Evolutionary conservation across 1,140 invertebrate genomes (phyloP).

Genomic region (Diabrotica undecimpunctata): DNA sequence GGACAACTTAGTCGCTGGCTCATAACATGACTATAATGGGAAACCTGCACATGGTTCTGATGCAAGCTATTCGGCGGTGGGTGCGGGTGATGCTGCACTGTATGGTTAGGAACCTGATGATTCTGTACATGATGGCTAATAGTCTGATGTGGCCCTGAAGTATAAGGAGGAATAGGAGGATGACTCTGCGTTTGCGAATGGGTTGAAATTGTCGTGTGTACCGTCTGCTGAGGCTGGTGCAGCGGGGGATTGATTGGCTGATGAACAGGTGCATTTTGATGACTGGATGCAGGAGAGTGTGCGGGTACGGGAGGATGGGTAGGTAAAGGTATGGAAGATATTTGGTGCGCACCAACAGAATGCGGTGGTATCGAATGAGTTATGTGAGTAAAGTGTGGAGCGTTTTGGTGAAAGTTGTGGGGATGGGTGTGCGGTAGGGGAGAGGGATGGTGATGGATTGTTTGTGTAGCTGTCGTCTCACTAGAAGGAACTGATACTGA

Average conservation of each 20-base stretch:
- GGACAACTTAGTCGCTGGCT: conserved; percentile 23
- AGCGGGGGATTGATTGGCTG: not conserved
- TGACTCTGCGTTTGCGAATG: not conserved
- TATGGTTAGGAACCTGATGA: not conserved
- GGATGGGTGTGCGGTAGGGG: conserved; percentile 22
- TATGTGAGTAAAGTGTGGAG: not conserved
- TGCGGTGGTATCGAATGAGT: not conserved
- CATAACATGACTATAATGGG: conserved; percentile 23
- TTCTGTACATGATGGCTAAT: not conserved
- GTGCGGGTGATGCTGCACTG: conserved; percentile 11
- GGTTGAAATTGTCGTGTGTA: not conserved
- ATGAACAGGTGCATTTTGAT: not conserved
- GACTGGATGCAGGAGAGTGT: not conserved
- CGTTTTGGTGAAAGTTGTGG: conserved; percentile 14
- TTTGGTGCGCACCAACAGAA: not conserved
- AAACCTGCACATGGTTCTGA: conserved; percentile 2
- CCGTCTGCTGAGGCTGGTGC: not conserved
- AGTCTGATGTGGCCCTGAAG: not conserved
- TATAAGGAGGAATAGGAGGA: not conserved
- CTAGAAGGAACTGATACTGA: conserved; percentile 29
- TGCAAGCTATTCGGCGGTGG: not conserved
- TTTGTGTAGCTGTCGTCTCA: conserved; percentile 25
- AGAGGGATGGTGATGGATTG: conserved; percentile 26
- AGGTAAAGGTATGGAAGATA: not conserved
- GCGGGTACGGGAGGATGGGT: not conserved